Evolutionary conservation across 2,797 vertebrate species (phyloP).

Genomic region (Cheirogaleus major): DNA sequence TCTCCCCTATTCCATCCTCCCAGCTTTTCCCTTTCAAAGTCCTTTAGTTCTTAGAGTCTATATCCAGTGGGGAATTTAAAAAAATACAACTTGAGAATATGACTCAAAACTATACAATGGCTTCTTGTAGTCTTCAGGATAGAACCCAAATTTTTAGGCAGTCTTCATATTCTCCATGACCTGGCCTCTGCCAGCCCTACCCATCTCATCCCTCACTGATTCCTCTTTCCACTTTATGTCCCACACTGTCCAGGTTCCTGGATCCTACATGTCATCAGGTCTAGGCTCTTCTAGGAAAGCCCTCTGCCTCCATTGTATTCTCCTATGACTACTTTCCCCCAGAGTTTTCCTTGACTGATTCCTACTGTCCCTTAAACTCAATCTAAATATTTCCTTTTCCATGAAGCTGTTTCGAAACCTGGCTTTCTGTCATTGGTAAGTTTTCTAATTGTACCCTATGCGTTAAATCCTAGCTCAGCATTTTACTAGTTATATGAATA

Average conservation of each 20-base stretch:
- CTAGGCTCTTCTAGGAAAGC: background rate
- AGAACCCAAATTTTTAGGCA: background rate
- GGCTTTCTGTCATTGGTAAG: background rate
- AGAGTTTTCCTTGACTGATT: background rate
- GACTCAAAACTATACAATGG: background rate
- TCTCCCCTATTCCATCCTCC: background rate
- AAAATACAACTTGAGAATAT: background rate
- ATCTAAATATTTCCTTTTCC: background rate
- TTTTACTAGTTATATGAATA: background rate
- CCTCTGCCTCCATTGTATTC: background rate
- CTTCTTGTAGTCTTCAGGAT: background rate
- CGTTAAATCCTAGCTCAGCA: background rate
- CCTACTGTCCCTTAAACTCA: background rate
- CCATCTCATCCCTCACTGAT: background rate
- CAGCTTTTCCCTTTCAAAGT: background rate
- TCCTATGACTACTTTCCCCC: background rate
- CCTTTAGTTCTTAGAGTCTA: background rate
- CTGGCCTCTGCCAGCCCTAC: background rate
- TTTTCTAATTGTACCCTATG: background rate
- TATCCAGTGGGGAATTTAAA: background rate
- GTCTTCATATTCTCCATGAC: background rate
- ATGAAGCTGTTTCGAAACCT: background rate
- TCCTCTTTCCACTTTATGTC: background rate
- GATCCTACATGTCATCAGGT: background rate
- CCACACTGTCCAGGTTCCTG: background rate